A percentile compares a stretch with the other conserved stretches of the same genome.
Evolutionary conservation across 2,113 vertebrate genomes (phyloP).

Genomic region (Mesoclemmys tuberculata): DNA sequence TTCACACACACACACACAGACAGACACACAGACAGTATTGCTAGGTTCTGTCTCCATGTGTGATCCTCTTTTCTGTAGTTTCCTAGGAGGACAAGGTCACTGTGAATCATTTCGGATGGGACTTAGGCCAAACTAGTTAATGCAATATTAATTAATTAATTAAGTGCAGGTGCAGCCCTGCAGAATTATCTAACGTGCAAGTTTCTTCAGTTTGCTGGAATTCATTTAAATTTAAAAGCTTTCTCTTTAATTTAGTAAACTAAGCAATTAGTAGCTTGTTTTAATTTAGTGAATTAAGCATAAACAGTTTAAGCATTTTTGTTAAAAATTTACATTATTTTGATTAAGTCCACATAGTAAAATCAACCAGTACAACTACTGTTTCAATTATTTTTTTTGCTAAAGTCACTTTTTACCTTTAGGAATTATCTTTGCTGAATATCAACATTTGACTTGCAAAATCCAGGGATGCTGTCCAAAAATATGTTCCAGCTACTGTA

Average conservation of each 20-base stretch:
- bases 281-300: neutral
- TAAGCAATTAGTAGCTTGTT: neutral
- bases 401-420: constrained; percentile 31
- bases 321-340: constrained; percentile 5
- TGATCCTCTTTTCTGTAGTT: neutral
- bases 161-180: neutral
- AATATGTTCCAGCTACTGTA: constrained; percentile 69
- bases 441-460: constrained; percentile 62
- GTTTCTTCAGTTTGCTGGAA: constrained; percentile 13
- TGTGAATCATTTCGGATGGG: neutral
- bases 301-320: neutral
- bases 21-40: too few species aligned
- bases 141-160: neutral
- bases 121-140: neutral
- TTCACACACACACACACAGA: neutral
- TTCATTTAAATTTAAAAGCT: neutral
- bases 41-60: neutral
- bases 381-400: constrained; percentile 28
- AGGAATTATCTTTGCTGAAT: constrained; percentile 45
- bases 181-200: neutral
- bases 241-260: neutral
- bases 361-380: constrained; percentile 25
- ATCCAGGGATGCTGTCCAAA: constrained; percentile 67
- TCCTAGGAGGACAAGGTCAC: neutral
- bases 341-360: constrained; percentile 14